phyloP scores from a whole-genome alignment of 1,140 invertebrate genomes.

The Asbolus verrucosus region DNA sequence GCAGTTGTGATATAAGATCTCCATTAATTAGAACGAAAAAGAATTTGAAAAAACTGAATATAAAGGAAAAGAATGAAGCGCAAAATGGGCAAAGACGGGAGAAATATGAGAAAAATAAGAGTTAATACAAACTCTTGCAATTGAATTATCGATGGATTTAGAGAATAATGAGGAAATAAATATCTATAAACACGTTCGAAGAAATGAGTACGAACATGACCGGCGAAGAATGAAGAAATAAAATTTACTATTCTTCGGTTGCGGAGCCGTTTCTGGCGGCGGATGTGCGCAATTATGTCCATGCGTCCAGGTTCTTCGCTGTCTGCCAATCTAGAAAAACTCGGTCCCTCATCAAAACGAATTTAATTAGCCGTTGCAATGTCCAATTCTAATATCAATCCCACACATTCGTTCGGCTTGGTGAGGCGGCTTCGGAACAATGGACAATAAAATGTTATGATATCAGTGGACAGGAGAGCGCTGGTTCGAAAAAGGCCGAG shows the following conservation, averaged over 20 bases:
- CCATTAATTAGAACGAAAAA: no score
- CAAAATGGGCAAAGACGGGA: no score
- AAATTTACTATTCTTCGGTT: background rate
- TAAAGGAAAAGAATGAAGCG: no score
- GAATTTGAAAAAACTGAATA: no score
- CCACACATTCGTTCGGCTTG: conserved; percentile 28
- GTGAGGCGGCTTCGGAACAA: conserved; percentile 44
- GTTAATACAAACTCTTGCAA: no score
- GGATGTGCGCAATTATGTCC: conserved; percentile 27
- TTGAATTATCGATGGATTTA: no score
- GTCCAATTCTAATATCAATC: conserved; percentile 32
- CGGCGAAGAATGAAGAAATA: no score
- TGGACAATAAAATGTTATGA: conserved; percentile 56
- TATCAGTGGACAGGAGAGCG: conserved; percentile 39
- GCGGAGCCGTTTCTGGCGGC: conserved; percentile 2
- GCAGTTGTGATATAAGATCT: no score
- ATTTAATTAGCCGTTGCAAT: conserved; percentile 23
- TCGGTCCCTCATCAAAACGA: conserved; percentile 18
- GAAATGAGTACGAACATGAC: no score
- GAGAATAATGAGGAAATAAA: no score
- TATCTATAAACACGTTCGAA: no score
- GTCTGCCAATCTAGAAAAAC: conserved; percentile 21
- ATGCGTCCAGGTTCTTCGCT: conserved; percentile 13
- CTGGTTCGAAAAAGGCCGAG: conserved; percentile 39
- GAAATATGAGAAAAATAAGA: no score